A percentile compares a stretch with the other conserved stretches of the same genome.
These are phyloP conservation scores for Asobara japonica DNA, from an alignment of 1,140 invertebrate genomes.

Conservation along the genomic window DNA sequence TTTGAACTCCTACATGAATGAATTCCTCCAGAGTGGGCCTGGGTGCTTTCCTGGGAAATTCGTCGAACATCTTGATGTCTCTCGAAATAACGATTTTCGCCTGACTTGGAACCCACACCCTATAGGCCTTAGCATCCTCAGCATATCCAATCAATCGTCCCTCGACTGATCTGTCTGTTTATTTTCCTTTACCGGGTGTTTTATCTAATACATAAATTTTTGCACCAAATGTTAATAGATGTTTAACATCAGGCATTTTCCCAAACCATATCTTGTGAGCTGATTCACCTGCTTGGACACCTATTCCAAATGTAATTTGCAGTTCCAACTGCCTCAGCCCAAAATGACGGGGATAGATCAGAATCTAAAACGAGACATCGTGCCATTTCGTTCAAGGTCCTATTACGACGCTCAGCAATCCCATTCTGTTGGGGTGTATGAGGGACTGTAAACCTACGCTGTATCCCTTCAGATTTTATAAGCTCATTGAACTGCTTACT, in stretches of 20 bases:
- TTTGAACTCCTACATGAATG: not conserved
- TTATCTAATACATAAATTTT: conserved; percentile 52
- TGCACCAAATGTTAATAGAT: conserved; percentile 60
- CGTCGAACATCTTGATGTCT: conserved; percentile 34
- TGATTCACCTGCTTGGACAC: conserved; percentile 36
- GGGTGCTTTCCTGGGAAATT: not conserved
- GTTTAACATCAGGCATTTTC: conserved; percentile 41
- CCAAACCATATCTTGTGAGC: conserved; percentile 52
- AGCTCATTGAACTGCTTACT: conserved; percentile 45
- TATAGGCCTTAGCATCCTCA: conserved; percentile 51
- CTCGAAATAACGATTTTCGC: conserved; percentile 25
- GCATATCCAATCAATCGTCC: conserved; percentile 59
- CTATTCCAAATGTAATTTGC: conserved; percentile 41
- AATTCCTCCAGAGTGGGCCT: not conserved
- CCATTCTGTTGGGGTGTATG: conserved; percentile 60
- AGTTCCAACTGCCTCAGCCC: conserved; percentile 53
- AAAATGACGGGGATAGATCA: conserved; percentile 46
- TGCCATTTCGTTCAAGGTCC: conserved; percentile 54
- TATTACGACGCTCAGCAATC: conserved; percentile 50
- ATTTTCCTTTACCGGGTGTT: conserved; percentile 46
- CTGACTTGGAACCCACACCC: conserved; percentile 38
- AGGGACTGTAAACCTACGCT: conserved; percentile 48
- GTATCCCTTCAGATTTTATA: conserved; percentile 49
- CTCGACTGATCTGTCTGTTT: conserved; percentile 49
- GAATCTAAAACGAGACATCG: conserved; percentile 45